Conservation (phyloP, 1,140 invertebrate species). For the Trinorchestia longiramus region DNA sequence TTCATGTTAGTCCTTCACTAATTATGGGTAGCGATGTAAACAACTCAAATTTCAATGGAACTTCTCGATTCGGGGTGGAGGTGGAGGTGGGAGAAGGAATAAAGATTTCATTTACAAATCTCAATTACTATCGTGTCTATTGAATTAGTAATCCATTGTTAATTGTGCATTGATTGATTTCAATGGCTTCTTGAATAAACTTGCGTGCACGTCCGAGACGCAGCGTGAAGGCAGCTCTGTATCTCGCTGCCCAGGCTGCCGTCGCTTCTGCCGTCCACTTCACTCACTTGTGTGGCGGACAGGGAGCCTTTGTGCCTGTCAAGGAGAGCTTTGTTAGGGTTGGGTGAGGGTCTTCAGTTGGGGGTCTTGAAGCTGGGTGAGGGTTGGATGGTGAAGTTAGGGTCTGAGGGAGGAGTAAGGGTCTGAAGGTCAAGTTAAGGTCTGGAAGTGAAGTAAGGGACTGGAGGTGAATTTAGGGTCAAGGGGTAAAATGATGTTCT, state of each 20-base stretch:
- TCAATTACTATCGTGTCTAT: not conserved
- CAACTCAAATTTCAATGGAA: too few relatives aligned
- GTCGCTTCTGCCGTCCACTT: not conserved
- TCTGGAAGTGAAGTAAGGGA: not conserved
- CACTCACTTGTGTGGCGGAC: not conserved
- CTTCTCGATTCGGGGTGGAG: too few relatives aligned
- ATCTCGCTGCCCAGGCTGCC: not conserved
- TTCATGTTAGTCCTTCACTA: too few relatives aligned
- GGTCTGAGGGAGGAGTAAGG: not conserved
- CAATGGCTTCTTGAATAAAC: not conserved
- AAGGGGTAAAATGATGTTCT: not conserved
- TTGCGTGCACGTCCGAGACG: not conserved
- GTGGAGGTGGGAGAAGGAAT: too few relatives aligned
- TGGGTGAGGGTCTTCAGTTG: too few relatives aligned
- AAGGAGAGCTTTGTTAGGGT: not conserved
- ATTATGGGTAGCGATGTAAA: too few relatives aligned
- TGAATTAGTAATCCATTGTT: not conserved
- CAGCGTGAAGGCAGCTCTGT: not conserved
- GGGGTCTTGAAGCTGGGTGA: too few relatives aligned
- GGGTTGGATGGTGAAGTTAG: too few relatives aligned
- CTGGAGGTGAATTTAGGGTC: not conserved
- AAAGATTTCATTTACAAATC: not conserved
- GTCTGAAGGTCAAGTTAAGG: not conserved
- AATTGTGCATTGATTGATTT: not conserved
- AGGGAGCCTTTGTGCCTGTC: not conserved